Evolutionary conservation across 2,797 vertebrate genomes (phyloP).

Genomic region (Darevskia nairensis): DNA sequence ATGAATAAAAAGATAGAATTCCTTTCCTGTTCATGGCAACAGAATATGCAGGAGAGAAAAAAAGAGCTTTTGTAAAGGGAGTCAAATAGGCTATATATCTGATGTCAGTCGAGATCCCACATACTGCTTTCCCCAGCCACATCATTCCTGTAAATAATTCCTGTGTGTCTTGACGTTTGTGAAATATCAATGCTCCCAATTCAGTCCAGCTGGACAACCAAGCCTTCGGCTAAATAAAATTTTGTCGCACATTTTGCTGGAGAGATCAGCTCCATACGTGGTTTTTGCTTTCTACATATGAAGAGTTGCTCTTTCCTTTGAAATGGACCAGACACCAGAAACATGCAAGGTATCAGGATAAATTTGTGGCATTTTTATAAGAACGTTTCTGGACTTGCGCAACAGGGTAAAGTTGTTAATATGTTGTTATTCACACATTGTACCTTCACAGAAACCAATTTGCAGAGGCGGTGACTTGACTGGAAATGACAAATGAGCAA

Average conservation of each 20-base stretch:
- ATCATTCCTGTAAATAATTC: neutral
- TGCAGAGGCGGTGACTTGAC: neutral
- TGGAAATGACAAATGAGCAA: neutral
- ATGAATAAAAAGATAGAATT: constrained; percentile 42
- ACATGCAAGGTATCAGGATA: neutral
- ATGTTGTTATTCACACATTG: neutral
- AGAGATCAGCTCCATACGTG: neutral
- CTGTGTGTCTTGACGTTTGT: neutral
- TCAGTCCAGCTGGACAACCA: neutral
- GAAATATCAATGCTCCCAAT: neutral
- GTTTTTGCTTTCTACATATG: neutral
- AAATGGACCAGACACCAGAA: constrained; percentile 2
- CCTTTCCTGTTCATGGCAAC: constrained; percentile 58
- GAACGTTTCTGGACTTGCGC: neutral
- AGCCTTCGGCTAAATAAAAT: neutral
- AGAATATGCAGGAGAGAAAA: constrained; percentile 41
- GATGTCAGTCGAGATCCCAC: constrained; percentile 45
- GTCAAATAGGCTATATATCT: constrained; percentile 52
- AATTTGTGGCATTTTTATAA: neutral
- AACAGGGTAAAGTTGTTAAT: neutral
- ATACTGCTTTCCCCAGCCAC: neutral
- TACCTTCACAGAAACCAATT: neutral
- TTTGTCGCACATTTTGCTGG: neutral
- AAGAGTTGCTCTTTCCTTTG: neutral
- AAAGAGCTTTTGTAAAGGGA: constrained; percentile 41